Conservation (phyloP, 2,113 vertebrate species). For the Casuarius casuarius region DNA sequence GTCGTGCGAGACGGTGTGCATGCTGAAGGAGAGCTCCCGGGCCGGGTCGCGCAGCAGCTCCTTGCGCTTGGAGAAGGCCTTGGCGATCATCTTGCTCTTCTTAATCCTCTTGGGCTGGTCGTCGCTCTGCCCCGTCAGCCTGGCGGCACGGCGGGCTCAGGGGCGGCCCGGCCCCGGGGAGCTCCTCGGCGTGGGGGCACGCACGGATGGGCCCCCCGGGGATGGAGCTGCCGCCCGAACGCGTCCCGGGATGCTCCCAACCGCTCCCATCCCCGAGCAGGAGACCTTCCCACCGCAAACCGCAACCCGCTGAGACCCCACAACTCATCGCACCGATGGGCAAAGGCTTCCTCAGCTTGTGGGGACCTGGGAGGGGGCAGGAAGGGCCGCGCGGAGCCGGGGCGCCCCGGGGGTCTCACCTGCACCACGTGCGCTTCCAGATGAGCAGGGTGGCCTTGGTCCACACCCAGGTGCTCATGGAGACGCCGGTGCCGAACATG, state of each 20-base stretch:
- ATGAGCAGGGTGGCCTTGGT: constrained; percentile 98
- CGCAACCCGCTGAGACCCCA: not conserved
- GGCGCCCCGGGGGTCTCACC: constrained; percentile 68
- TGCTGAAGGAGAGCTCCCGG: constrained; percentile 94
- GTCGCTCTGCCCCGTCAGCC: constrained; percentile 91
- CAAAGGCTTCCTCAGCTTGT: not conserved
- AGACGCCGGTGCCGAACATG: constrained; percentile 96
- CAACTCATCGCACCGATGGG: fast-evolving
- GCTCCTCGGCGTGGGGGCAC: too few species aligned
- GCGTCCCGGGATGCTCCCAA: not conserved
- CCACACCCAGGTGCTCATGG: constrained; percentile 99
- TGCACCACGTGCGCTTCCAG: constrained; percentile 98
- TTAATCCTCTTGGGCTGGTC: constrained; percentile 97
- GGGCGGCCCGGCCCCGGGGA: not conserved
- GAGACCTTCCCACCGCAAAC: not conserved
- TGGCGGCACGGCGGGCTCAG: not conserved
- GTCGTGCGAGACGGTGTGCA: constrained; percentile 94
- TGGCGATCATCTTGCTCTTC: constrained; percentile 99
- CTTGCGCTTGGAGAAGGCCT: constrained; percentile 94
- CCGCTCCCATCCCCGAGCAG: not conserved
- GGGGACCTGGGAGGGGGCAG: fast-evolving
- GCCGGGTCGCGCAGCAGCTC: constrained; percentile 93
- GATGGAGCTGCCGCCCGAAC: not conserved
- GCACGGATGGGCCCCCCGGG: not conserved
- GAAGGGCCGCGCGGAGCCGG: not conserved